Base-by-base conservation (phyloP, 2,888 invertebrate genomes). In the Chrysolina oricalcia region DNA sequence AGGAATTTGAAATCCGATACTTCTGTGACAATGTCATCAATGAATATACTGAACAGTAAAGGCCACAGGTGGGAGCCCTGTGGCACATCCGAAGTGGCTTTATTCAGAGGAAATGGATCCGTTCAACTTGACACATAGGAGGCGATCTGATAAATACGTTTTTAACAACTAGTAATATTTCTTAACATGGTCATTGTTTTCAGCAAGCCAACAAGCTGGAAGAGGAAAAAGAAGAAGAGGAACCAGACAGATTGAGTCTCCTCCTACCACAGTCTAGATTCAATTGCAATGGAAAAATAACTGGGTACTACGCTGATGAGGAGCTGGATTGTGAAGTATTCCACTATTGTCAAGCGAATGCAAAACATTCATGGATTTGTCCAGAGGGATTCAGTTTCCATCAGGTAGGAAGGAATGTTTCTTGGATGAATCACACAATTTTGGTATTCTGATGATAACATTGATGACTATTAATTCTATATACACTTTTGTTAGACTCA, bases 221-320 rank as follows among this genome's bases (percentile, higher is more conserved):
- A 63, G 80, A 93, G 80, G 92, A 93, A 82, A 93, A 94, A 81
- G 94, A 96, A 86, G 93, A 94, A 84, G 95, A 95, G 83, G 95
- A 96, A 84, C 97, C 97, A 0, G 97, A 97, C 89, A 93, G 96
- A 82, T 91, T 97, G 19, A 92, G 94, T 15, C 88, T 93, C 56
- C 91, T 97, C 66, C 90, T 97, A 75, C 94, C 94, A 70, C 94
- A 96, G 87, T 96, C 96, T 76, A 95, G 94, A 87, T 97, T 97
- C 88, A 92, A 92, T 85, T 97, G 97, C 87, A 91, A 91, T 50
- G 92, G 92, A 83, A 95, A 94, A 86, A 94, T 94, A 86, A 95
- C 95, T 13, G 97, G 97, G 10, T 97, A 97, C 89, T 97, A 97
- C 86, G 97, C 97, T 35, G 97, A 97, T 85, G 95, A 96, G 84